Percentiles rank a stretch among this genome's conserved stretches.
phyloP scores from a whole-genome alignment of 2,113 vertebrate genomes.

The Mixornis gularis region DNA sequence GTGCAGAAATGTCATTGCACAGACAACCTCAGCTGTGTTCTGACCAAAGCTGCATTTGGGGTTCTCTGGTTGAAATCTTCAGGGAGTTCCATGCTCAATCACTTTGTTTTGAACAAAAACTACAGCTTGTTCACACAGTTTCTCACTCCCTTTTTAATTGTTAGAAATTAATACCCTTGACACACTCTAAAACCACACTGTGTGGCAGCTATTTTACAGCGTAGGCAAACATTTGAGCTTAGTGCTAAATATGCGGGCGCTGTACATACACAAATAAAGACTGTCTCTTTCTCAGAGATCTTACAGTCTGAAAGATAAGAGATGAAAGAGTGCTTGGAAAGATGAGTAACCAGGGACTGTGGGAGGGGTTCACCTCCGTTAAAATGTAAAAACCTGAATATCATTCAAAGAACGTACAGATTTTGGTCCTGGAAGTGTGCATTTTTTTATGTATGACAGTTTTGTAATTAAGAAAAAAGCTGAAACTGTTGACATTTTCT shows the following conservation, averaged over 20 bases:
- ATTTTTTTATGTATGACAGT: neutral
- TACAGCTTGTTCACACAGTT: neutral
- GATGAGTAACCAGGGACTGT: neutral
- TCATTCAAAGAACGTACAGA: neutral
- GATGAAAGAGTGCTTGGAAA: constrained; percentile 41
- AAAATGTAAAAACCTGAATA: neutral
- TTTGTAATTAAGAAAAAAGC: neutral
- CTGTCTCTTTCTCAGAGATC: constrained; percentile 38
- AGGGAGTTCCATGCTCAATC: neutral
- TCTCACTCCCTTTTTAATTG: neutral
- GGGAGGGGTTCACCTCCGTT: neutral
- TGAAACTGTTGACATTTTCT: neutral
- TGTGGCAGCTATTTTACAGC: neutral
- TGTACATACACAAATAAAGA: constrained; percentile 40
- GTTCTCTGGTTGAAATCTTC: neutral
- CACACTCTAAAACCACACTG: neutral
- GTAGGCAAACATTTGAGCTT: constrained; percentile 13
- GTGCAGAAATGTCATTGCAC: neutral
- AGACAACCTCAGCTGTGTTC: neutral
- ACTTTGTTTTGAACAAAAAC: neutral
- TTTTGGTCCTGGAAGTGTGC: neutral
- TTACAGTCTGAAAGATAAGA: constrained; percentile 50
- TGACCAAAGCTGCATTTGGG: accelerated
- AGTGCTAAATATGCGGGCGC: neutral
- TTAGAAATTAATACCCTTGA: constrained; percentile 1